A percentile compares a stretch with the other conserved stretches of the same genome.
Conservation (phyloP, 2,888 invertebrate genomes). For the Morpho achilles region DNA sequence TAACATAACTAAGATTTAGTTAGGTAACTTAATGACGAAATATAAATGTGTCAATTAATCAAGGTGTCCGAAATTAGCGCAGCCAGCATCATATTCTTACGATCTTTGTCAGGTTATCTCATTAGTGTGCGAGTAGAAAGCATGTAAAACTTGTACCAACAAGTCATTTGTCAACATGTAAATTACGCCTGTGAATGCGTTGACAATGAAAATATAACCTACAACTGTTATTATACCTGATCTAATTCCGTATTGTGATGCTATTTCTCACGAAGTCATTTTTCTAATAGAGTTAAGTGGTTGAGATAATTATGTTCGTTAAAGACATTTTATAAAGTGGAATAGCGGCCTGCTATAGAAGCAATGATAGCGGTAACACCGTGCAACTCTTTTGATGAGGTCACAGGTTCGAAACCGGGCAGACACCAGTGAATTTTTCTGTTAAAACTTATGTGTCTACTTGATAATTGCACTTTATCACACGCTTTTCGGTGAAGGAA, state of each 20-base stretch:
- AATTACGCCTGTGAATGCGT: slow-evolving; percentile 25
- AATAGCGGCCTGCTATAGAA: no score
- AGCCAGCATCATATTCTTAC: slow-evolving; percentile 2
- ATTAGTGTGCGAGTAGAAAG: slow-evolving; percentile 26
- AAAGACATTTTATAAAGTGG: no score
- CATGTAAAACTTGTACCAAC: slow-evolving; percentile 20
- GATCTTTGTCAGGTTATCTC: slow-evolving; percentile 19
- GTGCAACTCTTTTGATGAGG: no score
- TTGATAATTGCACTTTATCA: no score
- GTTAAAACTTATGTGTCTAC: no score
- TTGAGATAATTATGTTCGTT: not conserved
- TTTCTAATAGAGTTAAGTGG: slow-evolving; percentile 17
- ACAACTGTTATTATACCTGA: slow-evolving; percentile 34
- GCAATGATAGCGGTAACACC: no score
- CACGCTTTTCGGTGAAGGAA: no score
- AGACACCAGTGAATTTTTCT: no score
- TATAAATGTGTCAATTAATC: not conserved
- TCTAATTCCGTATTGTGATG: slow-evolving; percentile 44
- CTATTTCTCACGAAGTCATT: slow-evolving; percentile 18
- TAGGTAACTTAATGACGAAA: no score
- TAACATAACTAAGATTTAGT: no score
- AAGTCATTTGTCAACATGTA: slow-evolving; percentile 29
- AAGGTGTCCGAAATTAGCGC: not conserved
- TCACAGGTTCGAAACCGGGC: no score
- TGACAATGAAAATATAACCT: slow-evolving; percentile 24